phyloP scores from a whole-genome alignment of 2,113 vertebrate genomes.

The human region DNA sequence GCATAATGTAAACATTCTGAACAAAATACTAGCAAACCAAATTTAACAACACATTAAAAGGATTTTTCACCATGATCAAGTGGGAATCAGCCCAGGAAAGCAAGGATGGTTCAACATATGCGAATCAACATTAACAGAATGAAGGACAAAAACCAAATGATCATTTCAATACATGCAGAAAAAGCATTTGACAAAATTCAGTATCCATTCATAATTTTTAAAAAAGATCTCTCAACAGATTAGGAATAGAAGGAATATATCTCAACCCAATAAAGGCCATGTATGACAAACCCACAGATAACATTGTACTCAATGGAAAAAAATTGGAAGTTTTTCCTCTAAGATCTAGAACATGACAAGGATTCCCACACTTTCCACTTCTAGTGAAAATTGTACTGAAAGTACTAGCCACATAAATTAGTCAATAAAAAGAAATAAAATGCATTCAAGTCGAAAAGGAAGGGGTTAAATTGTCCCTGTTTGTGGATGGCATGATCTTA shows the following conservation, averaged over 20 bases:
- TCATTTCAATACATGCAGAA: background rate
- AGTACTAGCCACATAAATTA: background rate
- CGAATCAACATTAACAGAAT: too few species aligned
- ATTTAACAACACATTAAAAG: too few species aligned
- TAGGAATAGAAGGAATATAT: background rate
- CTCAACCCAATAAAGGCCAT: background rate
- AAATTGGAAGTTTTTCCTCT: background rate
- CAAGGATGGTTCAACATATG: too few species aligned
- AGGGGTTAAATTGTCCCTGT: background rate
- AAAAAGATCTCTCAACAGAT: background rate
- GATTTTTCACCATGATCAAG: too few species aligned
- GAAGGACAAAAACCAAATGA: background rate
- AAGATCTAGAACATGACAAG: background rate
- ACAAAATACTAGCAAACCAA: too few species aligned
- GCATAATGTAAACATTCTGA: too few species aligned
- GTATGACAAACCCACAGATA: background rate
- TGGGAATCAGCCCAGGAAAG: too few species aligned
- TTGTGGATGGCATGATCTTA: background rate
- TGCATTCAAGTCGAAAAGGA: background rate
- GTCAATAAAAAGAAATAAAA: background rate
- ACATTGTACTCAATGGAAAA: background rate
- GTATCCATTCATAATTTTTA: background rate
- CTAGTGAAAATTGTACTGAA: background rate
- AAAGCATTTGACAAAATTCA: background rate
- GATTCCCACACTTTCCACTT: background rate